Evolutionary conservation across 2,888 invertebrate species (phyloP).

Genomic region (Drosophila pseudotakahashii): DNA sequence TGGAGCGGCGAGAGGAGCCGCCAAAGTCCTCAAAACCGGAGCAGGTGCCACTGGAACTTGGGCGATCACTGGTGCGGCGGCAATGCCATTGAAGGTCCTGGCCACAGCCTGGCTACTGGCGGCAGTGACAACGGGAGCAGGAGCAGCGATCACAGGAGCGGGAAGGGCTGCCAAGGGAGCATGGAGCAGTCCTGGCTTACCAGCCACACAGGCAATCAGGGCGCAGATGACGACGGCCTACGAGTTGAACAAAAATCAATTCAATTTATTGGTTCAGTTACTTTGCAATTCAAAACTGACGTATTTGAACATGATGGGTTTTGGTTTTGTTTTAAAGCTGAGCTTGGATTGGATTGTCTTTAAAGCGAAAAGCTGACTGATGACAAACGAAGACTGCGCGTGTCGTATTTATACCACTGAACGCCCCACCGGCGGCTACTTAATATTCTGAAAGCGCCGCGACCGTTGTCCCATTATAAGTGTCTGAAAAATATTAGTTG

Average conservation of each 20-base stretch:
- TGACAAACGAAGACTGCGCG: conserved; percentile 42
- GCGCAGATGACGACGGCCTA: conserved; percentile 74
- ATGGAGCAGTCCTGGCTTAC: conserved; percentile 66
- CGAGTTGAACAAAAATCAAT: not conserved
- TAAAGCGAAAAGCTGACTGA: conserved; percentile 61
- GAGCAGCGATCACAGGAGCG: conserved; percentile 57
- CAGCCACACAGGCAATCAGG: conserved; percentile 71
- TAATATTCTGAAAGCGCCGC: conserved; percentile 54
- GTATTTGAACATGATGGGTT: conserved; percentile 70
- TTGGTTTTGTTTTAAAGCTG: conserved; percentile 17
- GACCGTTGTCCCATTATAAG: conserved; percentile 61
- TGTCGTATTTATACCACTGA: conserved; percentile 63
- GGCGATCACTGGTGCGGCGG: conserved; percentile 65
- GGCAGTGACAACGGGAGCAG: conserved; percentile 74
- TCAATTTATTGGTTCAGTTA: not conserved
- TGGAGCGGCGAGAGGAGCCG: conserved; percentile 43
- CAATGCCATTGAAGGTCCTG: conserved; percentile 75
- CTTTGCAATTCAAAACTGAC: conserved; percentile 48
- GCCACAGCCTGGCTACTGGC: conserved; percentile 77
- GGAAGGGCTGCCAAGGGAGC: conserved; percentile 46
- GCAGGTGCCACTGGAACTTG: conserved; percentile 48
- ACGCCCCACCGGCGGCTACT: conserved; percentile 41
- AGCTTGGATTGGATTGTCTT: conserved; percentile 23
- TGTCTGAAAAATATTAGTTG: conserved; percentile 51
- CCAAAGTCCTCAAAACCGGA: conserved; percentile 31